Evolutionary conservation across 2,888 invertebrate species (phyloP), one percentile per base, ranked within the genome.

Genomic region (Smittia sp.): DNA sequence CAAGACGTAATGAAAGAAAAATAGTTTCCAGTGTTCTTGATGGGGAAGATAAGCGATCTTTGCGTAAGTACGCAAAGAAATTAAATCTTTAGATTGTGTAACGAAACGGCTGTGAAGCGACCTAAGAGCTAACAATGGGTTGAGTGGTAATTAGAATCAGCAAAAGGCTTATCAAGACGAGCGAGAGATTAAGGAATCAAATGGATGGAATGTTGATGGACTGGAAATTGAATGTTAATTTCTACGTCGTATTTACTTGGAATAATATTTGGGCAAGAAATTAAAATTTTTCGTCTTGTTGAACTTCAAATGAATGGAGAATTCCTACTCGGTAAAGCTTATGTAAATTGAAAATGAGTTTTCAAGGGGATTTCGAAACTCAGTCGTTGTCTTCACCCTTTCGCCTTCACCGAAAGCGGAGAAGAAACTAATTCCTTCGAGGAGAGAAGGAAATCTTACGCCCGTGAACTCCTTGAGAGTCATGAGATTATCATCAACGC

Each of bases 291-390:
- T 24, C 67, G 24, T 67, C 67, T 67, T 67, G 38, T 46, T 67
- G 67, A 41, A 24, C 38, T 38, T 65, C 38, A 22, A 58, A 22
- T 20, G 20, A 58, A 18, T 18, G 58, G 11, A 58, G 32, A 58
- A 22, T 4, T 52, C 15, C 52, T 9, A 4, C 20, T 2, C 41
- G 39, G 66, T 25, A 18, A 66, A 24, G 67, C 67, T 67, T 67
- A 67, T 67, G 67, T 67, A 67, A 67, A 67, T 67, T 67, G 67
- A 67, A 67, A 67, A 67, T 67, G 67, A 67, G 18, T 27, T 65
- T 65, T 18, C n/a, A 67, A 20, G 67, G 67, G 22, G 39, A 15
- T 13, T 41, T 41, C 38, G n/a, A 32, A 65, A 18, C 32, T 32
- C 32, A 39, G 18, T 65, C 32, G 25, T 65, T 65, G 32, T 65